Conservation (phyloP, 2,888 invertebrate species). For the Eupithecia vulgata region DNA sequence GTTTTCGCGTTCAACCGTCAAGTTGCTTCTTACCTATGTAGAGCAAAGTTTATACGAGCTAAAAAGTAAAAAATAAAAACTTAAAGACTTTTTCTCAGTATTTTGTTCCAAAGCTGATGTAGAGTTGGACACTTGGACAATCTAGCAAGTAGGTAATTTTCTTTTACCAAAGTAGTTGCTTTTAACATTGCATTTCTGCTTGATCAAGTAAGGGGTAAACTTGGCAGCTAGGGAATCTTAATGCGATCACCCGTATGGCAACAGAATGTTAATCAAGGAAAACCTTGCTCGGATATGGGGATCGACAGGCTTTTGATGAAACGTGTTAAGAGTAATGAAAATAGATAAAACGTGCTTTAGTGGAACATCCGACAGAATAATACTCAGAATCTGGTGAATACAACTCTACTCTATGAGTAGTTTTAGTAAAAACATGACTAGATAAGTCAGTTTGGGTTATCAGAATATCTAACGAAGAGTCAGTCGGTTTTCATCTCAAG, state of each 20-base stretch:
- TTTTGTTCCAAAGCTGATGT: slow-evolving; percentile 1
- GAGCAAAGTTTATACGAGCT: slow-evolving; percentile 4
- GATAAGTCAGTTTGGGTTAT: background rate
- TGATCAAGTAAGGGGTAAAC: slow-evolving; percentile 32
- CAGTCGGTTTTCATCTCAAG: background rate
- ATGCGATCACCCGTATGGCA: slow-evolving; percentile 29
- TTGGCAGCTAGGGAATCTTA: slow-evolving; percentile 32
- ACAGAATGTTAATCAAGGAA: slow-evolving; percentile 40
- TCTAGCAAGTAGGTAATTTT: slow-evolving; percentile 30
- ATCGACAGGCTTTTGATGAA: slow-evolving; percentile 19
- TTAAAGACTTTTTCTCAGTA: slow-evolving; percentile 2
- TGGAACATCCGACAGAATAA: background rate
- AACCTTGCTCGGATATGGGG: slow-evolving; percentile 26
- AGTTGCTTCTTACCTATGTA: background rate
- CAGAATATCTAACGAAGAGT: background rate
- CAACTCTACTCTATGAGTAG: background rate
- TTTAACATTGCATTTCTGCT: slow-evolving; percentile 28
- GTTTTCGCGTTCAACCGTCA: background rate
- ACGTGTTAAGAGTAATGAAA: slow-evolving; percentile 15
- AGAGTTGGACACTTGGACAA: slow-evolving; percentile 11
- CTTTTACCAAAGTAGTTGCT: slow-evolving; percentile 22
- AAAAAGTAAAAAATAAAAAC: background rate
- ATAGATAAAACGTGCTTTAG: slow-evolving; percentile 12
- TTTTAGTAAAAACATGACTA: background rate
- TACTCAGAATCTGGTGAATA: background rate